These are phyloP conservation scores for Urocyon cinereoargenteus DNA, from an alignment of 2,797 vertebrate species.

Conservation along the genomic window DNA sequence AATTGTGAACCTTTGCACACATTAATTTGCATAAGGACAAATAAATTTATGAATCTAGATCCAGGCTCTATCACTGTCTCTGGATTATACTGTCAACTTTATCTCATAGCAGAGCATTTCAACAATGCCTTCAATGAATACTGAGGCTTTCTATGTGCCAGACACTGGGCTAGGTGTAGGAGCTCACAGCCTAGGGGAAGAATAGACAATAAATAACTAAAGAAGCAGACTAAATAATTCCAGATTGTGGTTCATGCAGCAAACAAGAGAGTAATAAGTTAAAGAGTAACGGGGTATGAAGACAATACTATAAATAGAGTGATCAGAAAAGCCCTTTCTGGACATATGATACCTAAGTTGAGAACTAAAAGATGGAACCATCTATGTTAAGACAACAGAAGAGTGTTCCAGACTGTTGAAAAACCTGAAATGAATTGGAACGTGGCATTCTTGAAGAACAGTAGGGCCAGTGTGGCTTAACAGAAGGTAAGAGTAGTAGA, in stretches of 20 bases:
- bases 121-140: constrained; percentile 1
- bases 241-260: neutral
- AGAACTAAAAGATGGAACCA: neutral
- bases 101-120: neutral
- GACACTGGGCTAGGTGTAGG: neutral
- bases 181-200: neutral
- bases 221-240: constrained; percentile 35
- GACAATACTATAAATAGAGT: neutral
- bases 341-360: neutral
- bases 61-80: neutral
- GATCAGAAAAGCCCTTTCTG: neutral
- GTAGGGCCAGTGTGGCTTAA: neutral
- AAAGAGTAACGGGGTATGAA: neutral
- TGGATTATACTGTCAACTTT: neutral
- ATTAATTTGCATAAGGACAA: neutral
- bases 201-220: neutral
- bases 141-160: neutral
- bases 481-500: neutral
- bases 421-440: neutral
- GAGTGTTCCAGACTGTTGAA: neutral
- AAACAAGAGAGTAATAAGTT: constrained; percentile 14
- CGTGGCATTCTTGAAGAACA: neutral
- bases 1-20: constrained; percentile 30
- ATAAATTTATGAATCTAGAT: constrained; percentile 31
- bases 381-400: neutral